These are phyloP conservation scores for Musca domestica DNA, from an alignment of 1,140 invertebrate species.

Conservation along the genomic window DNA sequence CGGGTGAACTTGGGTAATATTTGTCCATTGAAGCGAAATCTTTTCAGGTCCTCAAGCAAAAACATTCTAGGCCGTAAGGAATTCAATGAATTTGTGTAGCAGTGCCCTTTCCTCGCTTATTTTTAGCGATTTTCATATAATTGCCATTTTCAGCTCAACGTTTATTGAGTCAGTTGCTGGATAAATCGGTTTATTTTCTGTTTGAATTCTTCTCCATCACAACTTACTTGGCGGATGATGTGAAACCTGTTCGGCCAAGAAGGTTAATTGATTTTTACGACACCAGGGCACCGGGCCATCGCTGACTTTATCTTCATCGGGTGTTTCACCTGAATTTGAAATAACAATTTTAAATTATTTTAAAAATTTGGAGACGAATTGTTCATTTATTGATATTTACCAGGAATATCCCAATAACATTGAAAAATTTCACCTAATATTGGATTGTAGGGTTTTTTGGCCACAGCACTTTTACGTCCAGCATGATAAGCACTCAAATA, in stretches of 20 bases:
- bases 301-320: constrained; percentile 52
- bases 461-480: constrained; percentile 87
- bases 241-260: constrained; percentile 97
- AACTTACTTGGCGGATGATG: constrained; percentile 94
- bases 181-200: no score
- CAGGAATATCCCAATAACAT: constrained; percentile 78
- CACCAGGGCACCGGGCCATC: constrained; percentile 85
- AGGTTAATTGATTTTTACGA: constrained; percentile 75
- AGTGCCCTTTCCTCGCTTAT: no score
- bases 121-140: no score
- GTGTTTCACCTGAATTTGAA: constrained; percentile 32
- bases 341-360: not conserved
- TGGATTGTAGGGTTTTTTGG: constrained; percentile 98
- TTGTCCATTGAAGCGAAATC: no score
- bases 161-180: no score
- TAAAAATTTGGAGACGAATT: constrained; percentile 3
- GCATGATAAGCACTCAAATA: constrained; percentile 97
- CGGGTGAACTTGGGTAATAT: no score
- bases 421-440: constrained; percentile 93
- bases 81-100: no score
- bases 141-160: no score
- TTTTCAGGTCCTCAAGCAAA: no score
- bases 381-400: constrained; percentile 24
- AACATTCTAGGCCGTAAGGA: no score
- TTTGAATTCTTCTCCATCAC: no score